Evolutionary conservation across 2,888 invertebrate genomes (phyloP), one percentile per base, ranked within the genome.

Genomic region (Bruchidius siliquastri): DNA sequence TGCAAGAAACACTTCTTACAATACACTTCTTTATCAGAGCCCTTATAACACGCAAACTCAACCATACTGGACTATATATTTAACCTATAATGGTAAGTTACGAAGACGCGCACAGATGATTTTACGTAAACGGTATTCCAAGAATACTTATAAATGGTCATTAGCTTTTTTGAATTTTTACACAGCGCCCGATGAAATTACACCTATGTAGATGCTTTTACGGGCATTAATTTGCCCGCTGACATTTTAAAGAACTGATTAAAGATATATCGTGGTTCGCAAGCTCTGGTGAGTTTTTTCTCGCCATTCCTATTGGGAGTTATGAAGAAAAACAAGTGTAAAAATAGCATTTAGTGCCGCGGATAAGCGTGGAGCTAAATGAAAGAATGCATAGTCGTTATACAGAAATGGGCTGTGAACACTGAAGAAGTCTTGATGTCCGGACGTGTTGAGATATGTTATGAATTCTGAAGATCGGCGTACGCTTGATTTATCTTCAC

Each of bases 91-190:
- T 68, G 68, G 68, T 68, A 20, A 68, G 68, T 21, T 22, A 68
- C 21, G 21, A 68, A 20, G 8, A 21, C 8, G 22, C 21, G 20
- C 21, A 68, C 68, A 21, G 13, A 22, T 68, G 10, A 21, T 22
- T 22, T 68, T 68, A 68, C 22, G 18, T 21, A 20, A 68, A 21
- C 20, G 68, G 68, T 6, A 68, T 68, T 68, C 68, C 68, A 68
- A 68, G 68, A 68, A 68, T n/a, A 68, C 68, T 68, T 68, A 68
- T 68, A 68, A 68, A 68, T 68, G 68, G 68, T 68, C 20, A 68
- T 68, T 68, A 68, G 68, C 22, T 68, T 68, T 68, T 68, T 68
- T 68, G 21, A 68, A 68, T 68, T 68, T 68, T 68, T 68, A 68
- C 68, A 20, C 68, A 10, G 68, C 68, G 22, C 68, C 22, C 22